Evolutionary conservation across 1,140 invertebrate genomes (phyloP), one percentile per base, ranked within the genome.

Genomic region (Heliconius eleuchia): DNA sequence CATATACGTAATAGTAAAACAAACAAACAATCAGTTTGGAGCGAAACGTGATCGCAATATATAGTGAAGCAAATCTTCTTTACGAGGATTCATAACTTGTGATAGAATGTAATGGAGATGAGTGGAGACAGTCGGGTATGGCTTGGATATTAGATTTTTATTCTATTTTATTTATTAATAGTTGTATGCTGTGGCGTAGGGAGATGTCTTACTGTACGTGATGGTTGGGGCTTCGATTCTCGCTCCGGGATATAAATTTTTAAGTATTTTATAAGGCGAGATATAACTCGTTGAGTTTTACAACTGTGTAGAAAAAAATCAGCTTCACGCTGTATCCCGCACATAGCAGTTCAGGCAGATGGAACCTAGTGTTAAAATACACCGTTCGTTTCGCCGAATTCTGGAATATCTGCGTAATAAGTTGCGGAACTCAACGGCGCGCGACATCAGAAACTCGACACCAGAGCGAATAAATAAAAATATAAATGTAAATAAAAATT

Each of bases 1-100:
- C 30, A 66, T 66, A 66, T 66, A 66, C 55, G 50, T 52, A 52
- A 6, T 23, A 23, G 55, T 57, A 9, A 23, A 66, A 66, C 11
- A 27, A 57, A 79, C 72, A 74, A 79, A 79, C 77, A 79, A 79
- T 79, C 77, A 74, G 72, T 27, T 42, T 27, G 18, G 60, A 30
- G 16, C 60, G 60, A 27, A 1, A 79, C 77, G 77, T 79, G 77
- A 70, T 30, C 18, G 6, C 39, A 74, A 79, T 79, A 71, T 37
- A 74, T 66, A 66, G 37, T 23, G n/a, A 11, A 57, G 74, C 57
- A 76, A 76, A 76, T 66, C 19, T 76, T 66, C 60, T 76, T 76
- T 66, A 76, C 60, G 52, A 39, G 74, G 74, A 76, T 42, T 76
- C 74, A 76, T 76, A 76, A 76, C 16, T 76, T 76, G 74, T 66